Conservation (phyloP, 2,113 vertebrate species). For the Talpa occidentalis region DNA sequence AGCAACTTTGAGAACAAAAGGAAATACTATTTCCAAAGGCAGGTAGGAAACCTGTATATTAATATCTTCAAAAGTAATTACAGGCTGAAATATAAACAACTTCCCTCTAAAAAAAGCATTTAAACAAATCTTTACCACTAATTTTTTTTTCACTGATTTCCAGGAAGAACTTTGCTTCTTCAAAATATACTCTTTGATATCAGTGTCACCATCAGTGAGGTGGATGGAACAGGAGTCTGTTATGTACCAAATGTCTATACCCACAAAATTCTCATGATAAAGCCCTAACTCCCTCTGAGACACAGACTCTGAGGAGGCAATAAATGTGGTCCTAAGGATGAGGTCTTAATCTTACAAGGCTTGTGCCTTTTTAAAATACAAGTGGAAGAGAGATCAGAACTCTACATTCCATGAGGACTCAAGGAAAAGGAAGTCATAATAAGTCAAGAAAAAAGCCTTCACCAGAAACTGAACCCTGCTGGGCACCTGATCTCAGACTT, state of each 20-base stretch:
- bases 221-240: neutral
- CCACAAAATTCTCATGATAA: neutral
- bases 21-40: conserved; percentile 11
- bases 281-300: neutral
- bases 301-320: neutral
- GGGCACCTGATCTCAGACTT: neutral
- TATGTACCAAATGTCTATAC: neutral
- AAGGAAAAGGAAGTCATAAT: neutral
- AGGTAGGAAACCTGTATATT: neutral
- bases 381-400: neutral
- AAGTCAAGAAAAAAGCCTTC: neutral
- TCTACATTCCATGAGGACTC: neutral
- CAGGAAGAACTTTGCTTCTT: conserved; percentile 2
- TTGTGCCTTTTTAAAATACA: neutral
- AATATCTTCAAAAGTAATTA: conserved; percentile 62
- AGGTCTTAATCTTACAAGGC: neutral
- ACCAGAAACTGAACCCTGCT: neutral
- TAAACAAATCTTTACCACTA: conserved; percentile 44
- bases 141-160: conserved; percentile 20
- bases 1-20: conserved; percentile 52
- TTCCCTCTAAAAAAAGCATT: conserved; percentile 2
- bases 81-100: conserved; percentile 36
- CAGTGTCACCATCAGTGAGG: neutral
- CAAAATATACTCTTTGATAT: neutral
- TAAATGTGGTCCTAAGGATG: neutral